Evolutionary conservation across 1,140 invertebrate genomes (phyloP), one percentile per base, ranked within the genome.

Genomic region (Drosophila ambigua): DNA sequence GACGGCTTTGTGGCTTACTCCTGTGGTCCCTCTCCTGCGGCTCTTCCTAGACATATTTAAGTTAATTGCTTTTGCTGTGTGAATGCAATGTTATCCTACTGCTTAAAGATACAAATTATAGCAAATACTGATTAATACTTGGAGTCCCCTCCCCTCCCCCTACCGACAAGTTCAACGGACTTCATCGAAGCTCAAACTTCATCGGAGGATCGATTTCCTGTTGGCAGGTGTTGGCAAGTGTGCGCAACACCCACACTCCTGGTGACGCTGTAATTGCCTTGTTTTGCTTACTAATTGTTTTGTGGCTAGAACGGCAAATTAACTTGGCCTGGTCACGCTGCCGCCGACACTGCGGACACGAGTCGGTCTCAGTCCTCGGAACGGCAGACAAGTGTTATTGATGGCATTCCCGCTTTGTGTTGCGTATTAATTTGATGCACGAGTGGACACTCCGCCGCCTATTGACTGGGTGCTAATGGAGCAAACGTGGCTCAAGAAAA

Each of bases 391-490:
- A 48, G 53, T 63, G 59, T 82, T 82, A 88, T 88, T 82, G 79
- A 87, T 87, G 79, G 79, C 85, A 87, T 75, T 82, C 50, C 24
- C 59, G 63, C 69, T 74, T 52, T 43, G 71, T 65, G 53, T 54
- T 50, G 57, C 51, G 52, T 62, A 79, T 87, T 82, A 87, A 87
- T 87, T 87, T 87, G 79, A 82, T 75, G 82, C 82, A 88, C 83
- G 83, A 87, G 78, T 87, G 75, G 61, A 49, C 63, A 43, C 41
- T 62, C 63, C 68, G 82, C 48, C 46, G 51, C 69, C 78, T 71
- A 72, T 76, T 87, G 82, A 87, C 88, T 88, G 81, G 81, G 81
- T 85, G 82, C 85, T 87, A 85, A 85, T 85, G 79, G 82, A 61
- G 64, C 69, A 63, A 82, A 78, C 74, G 82, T 87, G 81, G 78